phyloP scores from a whole-genome alignment of 2,888 invertebrate genomes.

The Melanophora roralis region DNA sequence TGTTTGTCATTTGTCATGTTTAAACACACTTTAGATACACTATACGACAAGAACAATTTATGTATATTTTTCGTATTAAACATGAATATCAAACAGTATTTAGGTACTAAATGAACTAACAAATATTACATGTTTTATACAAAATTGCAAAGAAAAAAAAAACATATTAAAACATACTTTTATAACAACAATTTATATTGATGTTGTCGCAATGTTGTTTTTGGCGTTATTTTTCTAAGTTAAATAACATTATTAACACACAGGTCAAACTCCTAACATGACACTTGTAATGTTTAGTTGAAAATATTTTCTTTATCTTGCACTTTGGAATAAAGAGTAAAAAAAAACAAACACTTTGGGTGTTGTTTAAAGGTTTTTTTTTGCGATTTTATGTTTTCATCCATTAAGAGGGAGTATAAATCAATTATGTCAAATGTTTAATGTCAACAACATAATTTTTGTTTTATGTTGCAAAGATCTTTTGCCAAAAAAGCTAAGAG shows the following conservation, averaged over 20 bases:
- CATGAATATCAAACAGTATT: conserved; percentile 38
- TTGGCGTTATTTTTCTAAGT: conserved; percentile 44
- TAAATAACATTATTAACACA: conserved; percentile 62
- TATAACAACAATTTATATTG: conserved; percentile 43
- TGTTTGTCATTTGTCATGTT: conserved; percentile 64
- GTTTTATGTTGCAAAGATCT: conserved; percentile 27
- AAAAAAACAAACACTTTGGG: conserved; percentile 48
- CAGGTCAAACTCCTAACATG: conserved; percentile 62
- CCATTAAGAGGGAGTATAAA: conserved; percentile 54
- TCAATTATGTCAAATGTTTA: conserved; percentile 63
- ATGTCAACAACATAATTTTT: conserved; percentile 63
- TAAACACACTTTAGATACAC: conserved; percentile 59
- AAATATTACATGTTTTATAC: conserved; percentile 19
- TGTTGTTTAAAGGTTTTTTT: conserved; percentile 40
- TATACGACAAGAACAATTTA: not conserved
- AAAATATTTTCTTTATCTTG: conserved; percentile 38
- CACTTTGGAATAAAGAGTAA: not conserved
- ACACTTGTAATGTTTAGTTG: conserved; percentile 61
- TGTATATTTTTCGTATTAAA: too few species aligned
- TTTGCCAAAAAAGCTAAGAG: conserved; percentile 2
- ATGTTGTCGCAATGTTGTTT: conserved; percentile 54
- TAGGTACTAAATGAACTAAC: conserved; percentile 25
- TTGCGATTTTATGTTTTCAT: not conserved
- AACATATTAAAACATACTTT: conserved; percentile 9
- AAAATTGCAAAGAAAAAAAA: not conserved